Evolutionary conservation across 1,140 invertebrate genomes (phyloP).

Genomic region (Diploscapter pachys): DNA sequence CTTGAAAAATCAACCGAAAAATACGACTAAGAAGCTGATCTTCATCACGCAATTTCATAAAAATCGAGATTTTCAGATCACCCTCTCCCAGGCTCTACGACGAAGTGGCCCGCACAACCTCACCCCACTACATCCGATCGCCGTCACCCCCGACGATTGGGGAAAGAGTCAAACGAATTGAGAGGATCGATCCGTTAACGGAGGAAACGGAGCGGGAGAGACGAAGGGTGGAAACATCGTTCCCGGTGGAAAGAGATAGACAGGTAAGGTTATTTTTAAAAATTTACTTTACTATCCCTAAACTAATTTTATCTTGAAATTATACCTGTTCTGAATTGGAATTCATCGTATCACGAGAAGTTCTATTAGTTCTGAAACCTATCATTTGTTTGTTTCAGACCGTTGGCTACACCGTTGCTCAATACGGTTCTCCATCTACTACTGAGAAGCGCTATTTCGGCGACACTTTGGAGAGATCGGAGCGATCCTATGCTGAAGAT

Average conservation of each 20-base stretch:
- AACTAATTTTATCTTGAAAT: no score
- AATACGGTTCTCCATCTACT: constrained; percentile 22
- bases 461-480: constrained; percentile 28
- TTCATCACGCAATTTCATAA: no score
- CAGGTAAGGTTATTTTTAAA: neutral
- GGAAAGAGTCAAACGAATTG: constrained; percentile 20
- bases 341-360: neutral
- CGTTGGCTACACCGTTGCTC: constrained; percentile 35
- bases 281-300: no score
- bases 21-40: no score
- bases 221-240: neutral
- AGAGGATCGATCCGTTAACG: constrained; percentile 31
- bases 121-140: no score
- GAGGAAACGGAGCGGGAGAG: constrained; percentile 25
- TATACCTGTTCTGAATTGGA: no score
- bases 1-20: no score
- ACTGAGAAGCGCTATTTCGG: constrained; percentile 25
- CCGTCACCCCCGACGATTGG: neutral
- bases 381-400: no score
- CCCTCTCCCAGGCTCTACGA: constrained; percentile 14
- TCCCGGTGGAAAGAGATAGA: constrained; percentile 9
- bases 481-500: constrained; percentile 4
- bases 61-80: constrained; percentile 1
- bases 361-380: neutral
- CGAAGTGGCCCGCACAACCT: neutral